Evolutionary conservation across 2,113 vertebrate species (phyloP).

Genomic region (Cygnus buccinator): DNA sequence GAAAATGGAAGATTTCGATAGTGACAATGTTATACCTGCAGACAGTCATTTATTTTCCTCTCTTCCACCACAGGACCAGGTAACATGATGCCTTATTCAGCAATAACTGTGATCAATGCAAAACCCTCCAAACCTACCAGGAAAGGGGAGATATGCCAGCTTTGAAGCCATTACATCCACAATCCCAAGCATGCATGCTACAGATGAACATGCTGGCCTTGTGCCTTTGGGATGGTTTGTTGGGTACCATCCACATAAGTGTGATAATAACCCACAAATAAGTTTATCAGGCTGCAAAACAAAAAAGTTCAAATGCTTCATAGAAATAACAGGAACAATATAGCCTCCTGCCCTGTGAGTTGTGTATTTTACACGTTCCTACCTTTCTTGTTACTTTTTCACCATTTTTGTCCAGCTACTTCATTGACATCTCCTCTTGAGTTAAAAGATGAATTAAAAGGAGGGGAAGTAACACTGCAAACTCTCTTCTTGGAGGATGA

Average conservation of each 20-base stretch:
- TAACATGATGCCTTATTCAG: neutral
- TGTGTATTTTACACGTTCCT: neutral
- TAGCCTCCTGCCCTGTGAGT: fast-evolving
- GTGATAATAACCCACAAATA: neutral
- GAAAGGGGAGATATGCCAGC: neutral
- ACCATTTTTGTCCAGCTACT: neutral
- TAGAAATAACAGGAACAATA: neutral
- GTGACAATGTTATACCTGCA: neutral
- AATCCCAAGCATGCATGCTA: neutral
- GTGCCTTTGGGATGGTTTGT: neutral
- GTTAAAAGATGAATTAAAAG: neutral
- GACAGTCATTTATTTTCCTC: neutral
- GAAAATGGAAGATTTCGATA: neutral
- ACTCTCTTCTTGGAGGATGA: neutral
- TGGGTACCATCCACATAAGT: neutral
- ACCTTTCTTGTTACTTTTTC: neutral
- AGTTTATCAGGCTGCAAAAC: neutral
- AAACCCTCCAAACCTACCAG: neutral
- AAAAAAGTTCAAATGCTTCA: neutral
- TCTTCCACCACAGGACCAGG: neutral
- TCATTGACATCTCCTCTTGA: neutral
- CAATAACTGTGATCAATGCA: neutral
- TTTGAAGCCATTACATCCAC: neutral
- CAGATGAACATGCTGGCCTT: neutral
- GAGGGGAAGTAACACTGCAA: neutral